phyloP scores from a whole-genome alignment of 2,888 invertebrate species.

The Drosophila monieri region DNA sequence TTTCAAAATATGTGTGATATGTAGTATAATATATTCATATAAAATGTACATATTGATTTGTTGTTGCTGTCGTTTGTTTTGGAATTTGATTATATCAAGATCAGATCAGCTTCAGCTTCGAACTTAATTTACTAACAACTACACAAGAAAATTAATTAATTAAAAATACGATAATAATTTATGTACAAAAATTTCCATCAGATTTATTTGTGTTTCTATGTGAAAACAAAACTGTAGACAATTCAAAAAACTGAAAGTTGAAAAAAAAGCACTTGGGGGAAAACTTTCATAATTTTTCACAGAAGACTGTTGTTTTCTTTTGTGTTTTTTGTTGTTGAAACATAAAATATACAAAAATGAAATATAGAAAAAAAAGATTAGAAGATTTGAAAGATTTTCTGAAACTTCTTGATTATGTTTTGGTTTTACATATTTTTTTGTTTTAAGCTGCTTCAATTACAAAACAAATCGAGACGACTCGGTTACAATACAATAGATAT shows the following conservation, averaged over 20 bases:
- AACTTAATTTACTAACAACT: conserved; percentile 71
- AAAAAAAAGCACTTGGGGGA: conserved; percentile 33
- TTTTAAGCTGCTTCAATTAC: conserved; percentile 68
- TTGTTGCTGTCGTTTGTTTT: conserved; percentile 39
- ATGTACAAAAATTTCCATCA: conserved; percentile 73
- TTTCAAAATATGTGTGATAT: conserved; percentile 62
- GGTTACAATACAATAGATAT: conserved; percentile 32
- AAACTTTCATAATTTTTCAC: conserved; percentile 43
- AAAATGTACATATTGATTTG: conserved; percentile 65
- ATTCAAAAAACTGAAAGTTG: conserved; percentile 43
- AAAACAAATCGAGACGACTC: conserved; percentile 48
- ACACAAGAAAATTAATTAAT: conserved; percentile 68
- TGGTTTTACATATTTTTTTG: conserved; percentile 56
- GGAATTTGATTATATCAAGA: conserved; percentile 42
- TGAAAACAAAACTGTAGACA: conserved; percentile 62
- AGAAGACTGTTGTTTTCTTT: conserved; percentile 21
- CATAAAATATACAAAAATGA: conserved; percentile 63
- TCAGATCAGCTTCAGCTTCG: conserved; percentile 29
- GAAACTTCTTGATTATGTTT: conserved; percentile 49
- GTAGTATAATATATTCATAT: conserved; percentile 39
- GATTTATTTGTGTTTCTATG: conserved; percentile 73
- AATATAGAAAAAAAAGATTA: conserved; percentile 24
- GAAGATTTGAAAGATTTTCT: conserved; percentile 24
- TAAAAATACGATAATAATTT: conserved; percentile 78
- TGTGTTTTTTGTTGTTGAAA: conserved; percentile 19